Percentiles rank a stretch among this genome's conserved stretches.
Conservation (phyloP, 2,888 invertebrate species). For the Melanophora roralis region DNA sequence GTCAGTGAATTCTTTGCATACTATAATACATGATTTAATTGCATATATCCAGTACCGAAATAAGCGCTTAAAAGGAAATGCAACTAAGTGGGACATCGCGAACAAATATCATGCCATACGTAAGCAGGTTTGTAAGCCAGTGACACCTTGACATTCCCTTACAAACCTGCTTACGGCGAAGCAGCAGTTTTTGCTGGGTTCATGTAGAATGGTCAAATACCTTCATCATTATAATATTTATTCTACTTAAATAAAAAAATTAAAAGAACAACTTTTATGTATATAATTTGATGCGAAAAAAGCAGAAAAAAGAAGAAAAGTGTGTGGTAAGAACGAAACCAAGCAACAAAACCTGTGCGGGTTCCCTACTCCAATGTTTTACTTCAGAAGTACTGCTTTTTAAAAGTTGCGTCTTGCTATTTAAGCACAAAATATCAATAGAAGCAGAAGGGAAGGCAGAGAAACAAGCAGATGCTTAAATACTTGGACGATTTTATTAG, state of each 20-base stretch:
- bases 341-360: conserved; percentile 34
- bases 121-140: too few species aligned
- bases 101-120: too few species aligned
- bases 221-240: conserved; percentile 36
- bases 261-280: too few species aligned
- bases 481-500: conserved; percentile 17
- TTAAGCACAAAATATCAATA: not conserved
- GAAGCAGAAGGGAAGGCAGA: not conserved
- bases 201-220: conserved; percentile 34
- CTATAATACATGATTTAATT: too few species aligned
- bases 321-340: not conserved
- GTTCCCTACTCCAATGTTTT: not conserved
- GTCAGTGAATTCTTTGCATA: too few species aligned
- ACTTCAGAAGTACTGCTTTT: not conserved
- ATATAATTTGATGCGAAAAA: too few species aligned
- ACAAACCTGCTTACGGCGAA: too few species aligned
- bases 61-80: too few species aligned
- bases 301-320: not conserved
- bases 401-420: not conserved
- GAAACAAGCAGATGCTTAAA: conserved; percentile 6
- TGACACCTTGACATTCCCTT: too few species aligned
- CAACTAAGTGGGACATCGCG: too few species aligned
- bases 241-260: not conserved
- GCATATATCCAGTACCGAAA: too few species aligned
- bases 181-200: too few species aligned